Evolutionary conservation across 2,113 vertebrate genomes (phyloP), one percentile per base, ranked within the genome.

Genomic region (Chaetura pelagica): DNA sequence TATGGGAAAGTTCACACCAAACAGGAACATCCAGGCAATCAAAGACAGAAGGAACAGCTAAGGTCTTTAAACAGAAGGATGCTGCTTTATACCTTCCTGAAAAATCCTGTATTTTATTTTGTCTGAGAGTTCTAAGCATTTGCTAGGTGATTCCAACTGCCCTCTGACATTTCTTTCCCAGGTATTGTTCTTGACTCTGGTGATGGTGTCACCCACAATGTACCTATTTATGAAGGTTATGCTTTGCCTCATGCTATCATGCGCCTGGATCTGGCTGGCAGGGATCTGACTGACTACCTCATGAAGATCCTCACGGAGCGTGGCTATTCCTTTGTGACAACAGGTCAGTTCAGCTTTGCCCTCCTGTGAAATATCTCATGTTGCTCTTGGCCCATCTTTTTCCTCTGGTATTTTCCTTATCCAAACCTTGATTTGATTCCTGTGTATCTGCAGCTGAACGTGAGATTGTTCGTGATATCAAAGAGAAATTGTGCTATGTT

Each of bases 251-350:
- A 99, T 57, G 98, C 98, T 83, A 99, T 99, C 97, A 98, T 98
- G 98, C 98, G 98, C 49, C 97, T 99, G 97, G 98, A 99, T 89
- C 94, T 99, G 95, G 98, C 98, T 78, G 99, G 99, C 76, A 98
- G 99, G 86, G 99, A 99, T 97, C 98, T 99, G 94, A 99, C 99
- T 73, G 99, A 99, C 97, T 99, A 99, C 97, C 99, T 99, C 97
- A 99, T 99, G 99, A 99, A 99, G 98, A 99, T 99, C 98, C 98
- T 99, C 91, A 99, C 99, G 0, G 99, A 99, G 94, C 98, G 99
- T 69, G 99, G 99, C 89, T 99, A 99, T 93, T 99, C 99, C 83
- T 99, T 99, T 81, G 99, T 99, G 89, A 99, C 99, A 86, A 99
- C 99, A 7, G 99, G 99, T 99, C 93, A 97, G 98, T 89, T 52